A percentile compares a stretch with the other conserved stretches of the same genome.
phyloP scores from a whole-genome alignment of 1,140 invertebrate species.

The Drosophila repleta region DNA sequence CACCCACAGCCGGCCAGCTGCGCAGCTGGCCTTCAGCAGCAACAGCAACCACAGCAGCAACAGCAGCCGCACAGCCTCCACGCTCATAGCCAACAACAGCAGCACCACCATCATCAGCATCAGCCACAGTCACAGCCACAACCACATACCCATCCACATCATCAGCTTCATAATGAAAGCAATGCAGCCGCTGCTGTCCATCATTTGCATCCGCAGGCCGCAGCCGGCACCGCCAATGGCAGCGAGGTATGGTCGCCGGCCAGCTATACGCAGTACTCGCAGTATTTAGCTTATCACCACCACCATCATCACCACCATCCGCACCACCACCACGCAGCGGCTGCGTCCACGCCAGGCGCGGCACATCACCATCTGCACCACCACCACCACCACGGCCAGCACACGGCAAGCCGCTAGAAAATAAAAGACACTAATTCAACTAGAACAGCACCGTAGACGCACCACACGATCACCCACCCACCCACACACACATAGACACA shows the following conservation, averaged over 20 bases:
- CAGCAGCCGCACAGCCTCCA: slow-evolving; percentile 19
- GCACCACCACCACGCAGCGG: slow-evolving; percentile 57
- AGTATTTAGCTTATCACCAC: slow-evolving; percentile 83
- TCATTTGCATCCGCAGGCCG: slow-evolving; percentile 51
- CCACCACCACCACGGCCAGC: slow-evolving; percentile 68
- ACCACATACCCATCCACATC: slow-evolving; percentile 43
- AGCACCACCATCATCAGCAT: slow-evolving; percentile 30
- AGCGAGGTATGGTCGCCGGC: slow-evolving; percentile 84
- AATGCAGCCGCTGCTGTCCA: slow-evolving; percentile 49
- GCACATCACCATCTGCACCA: slow-evolving; percentile 65
- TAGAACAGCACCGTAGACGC: slow-evolving; percentile 51
- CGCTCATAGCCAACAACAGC: slow-evolving; percentile 40
- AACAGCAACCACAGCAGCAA: slow-evolving; percentile 22
- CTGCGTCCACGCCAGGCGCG: slow-evolving; percentile 46
- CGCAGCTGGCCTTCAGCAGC: slow-evolving; percentile 3
- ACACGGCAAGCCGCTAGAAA: slow-evolving; percentile 57
- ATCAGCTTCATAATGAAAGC: slow-evolving; percentile 49
- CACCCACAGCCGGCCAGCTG: slow-evolving; percentile 30
- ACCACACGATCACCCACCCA: slow-evolving; percentile 29
- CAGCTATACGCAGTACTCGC: slow-evolving; percentile 83
- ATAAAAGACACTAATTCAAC: slow-evolving; percentile 16
- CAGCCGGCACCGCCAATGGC: slow-evolving; percentile 50
- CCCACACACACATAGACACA: slow-evolving; percentile 34
- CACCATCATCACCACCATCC: slow-evolving; percentile 63
- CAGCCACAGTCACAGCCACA: neutral